Percentiles rank a stretch among this genome's conserved stretches.
These are phyloP conservation scores for Heterocephalus glaber DNA, from an alignment of 2,113 vertebrate species.

Conservation along the genomic window DNA sequence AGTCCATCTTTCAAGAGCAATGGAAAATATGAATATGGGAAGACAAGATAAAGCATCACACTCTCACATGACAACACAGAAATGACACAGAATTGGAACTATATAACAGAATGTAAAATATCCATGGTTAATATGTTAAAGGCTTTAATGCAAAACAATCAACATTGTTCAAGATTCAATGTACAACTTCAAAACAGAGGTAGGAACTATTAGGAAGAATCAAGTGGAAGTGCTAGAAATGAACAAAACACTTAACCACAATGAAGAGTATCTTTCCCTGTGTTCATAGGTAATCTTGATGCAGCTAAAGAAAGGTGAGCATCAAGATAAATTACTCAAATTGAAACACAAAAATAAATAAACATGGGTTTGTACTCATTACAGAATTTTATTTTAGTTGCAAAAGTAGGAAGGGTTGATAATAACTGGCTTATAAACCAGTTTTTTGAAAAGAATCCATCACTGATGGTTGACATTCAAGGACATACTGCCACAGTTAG, in stretches of 20 bases:
- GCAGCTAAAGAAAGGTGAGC: background rate
- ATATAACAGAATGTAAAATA: background rate
- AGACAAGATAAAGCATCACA: background rate
- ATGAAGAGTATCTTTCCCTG: background rate
- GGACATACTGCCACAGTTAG: background rate
- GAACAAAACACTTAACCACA: background rate
- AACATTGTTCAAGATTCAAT: background rate
- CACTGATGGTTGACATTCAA: background rate
- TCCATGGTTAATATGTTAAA: background rate
- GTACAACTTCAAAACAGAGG: background rate
- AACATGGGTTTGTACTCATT: background rate
- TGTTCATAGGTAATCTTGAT: background rate
- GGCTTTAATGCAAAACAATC: background rate
- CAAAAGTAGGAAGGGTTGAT: background rate
- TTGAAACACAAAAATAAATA: background rate
- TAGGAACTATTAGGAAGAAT: background rate
- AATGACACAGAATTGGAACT: background rate
- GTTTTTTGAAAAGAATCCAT: background rate
- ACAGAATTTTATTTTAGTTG: background rate
- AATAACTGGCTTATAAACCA: background rate
- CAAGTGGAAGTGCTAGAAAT: background rate
- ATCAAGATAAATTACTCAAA: background rate
- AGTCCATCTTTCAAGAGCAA: background rate
- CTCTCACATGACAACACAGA: background rate
- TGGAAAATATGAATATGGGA: background rate